Evolutionary conservation across 1,140 invertebrate species (phyloP), one percentile per base, ranked within the genome.

Genomic region (Chironomus striatipennis): DNA sequence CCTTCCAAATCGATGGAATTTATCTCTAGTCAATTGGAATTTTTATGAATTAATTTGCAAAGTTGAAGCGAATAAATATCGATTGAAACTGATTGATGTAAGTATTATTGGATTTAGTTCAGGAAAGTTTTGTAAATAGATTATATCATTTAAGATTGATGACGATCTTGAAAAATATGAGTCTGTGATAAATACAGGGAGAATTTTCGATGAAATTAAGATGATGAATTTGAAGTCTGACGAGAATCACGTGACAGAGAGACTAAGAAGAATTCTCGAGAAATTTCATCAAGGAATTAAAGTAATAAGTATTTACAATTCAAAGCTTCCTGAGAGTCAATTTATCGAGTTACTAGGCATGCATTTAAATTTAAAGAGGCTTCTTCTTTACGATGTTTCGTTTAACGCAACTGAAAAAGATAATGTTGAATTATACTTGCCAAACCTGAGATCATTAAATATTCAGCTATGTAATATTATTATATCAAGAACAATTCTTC

Each of bases 101-200:
- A 57, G 47, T 57, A 12, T 5, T 5, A n/a, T 10, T 34, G 24
- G 24, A 34, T 34, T 34, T 34, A 34, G 2, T 34, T 34, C 24
- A 2, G 24, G 24, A 34, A 34, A 34, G 24, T 34, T 34, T 34
- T 34, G 5, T 34, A 34, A 34, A 34, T 34, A 34, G 24, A 34
- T 34, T 34, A 10, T 57, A n/a, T n/a, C n/a, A n/a, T 57, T 57
- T 57, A 57, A 57, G 47, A 57, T 57, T 57, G 47, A 57, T 57
- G 47, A 57, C 12, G 47, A 57, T 57, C 12, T n/a, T n/a, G 47
- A 57, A 57, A 57, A 57, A 15, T 57, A n/a, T 57, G n/a, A 57
- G n/a, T 57, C 47, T 15, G n/a, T 57, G 4, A 57, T 57, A 57
- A 57, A 57, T 57, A n/a, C 47, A 57, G 12, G 47, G 5, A 57